A percentile compares a stretch with the other conserved stretches of the same genome.
Conservation (phyloP, 1,140 invertebrate species). For the Sarcophaga bullata region DNA sequence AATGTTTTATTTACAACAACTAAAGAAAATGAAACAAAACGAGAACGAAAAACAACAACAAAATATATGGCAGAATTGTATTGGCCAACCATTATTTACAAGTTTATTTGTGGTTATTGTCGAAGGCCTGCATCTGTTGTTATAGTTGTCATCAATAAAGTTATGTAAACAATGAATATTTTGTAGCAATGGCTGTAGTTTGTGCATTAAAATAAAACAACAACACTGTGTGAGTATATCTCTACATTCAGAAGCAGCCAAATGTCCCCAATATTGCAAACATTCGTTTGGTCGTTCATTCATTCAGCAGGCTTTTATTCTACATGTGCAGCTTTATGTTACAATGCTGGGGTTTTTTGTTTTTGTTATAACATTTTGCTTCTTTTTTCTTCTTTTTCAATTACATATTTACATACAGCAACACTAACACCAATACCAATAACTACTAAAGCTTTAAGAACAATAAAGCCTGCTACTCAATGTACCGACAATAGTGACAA, state of each 20-base stretch:
- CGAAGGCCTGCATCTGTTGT: slow-evolving; percentile 20
- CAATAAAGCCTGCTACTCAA: not conserved
- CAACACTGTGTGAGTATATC: too few relatives aligned
- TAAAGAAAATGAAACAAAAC: not conserved
- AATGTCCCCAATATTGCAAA: slow-evolving; percentile 1
- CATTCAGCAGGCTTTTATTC: too few relatives aligned
- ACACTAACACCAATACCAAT: not conserved
- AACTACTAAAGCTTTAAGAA: not conserved
- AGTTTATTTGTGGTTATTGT: slow-evolving; percentile 21
- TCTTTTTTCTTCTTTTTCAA: not conserved
- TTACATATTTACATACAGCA: not conserved
- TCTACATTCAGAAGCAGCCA: not conserved
- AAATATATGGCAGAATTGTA: not conserved
- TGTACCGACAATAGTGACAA: slow-evolving; percentile 10
- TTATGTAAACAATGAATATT: slow-evolving; percentile 19
- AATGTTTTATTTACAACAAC: slow-evolving; percentile 6
- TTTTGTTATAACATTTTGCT: not conserved
- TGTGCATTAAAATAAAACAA: not conserved
- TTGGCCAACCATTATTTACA: slow-evolving; percentile 20
- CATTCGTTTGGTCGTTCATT: not conserved
- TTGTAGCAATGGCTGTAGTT: not conserved
- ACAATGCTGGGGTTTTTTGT: not conserved
- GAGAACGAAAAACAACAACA: not conserved
- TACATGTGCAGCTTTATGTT: slow-evolving; percentile 3
- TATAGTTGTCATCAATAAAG: slow-evolving; percentile 24